Evolutionary conservation across 1,140 invertebrate species (phyloP).

Genomic region (Lepidurus apus): DNA sequence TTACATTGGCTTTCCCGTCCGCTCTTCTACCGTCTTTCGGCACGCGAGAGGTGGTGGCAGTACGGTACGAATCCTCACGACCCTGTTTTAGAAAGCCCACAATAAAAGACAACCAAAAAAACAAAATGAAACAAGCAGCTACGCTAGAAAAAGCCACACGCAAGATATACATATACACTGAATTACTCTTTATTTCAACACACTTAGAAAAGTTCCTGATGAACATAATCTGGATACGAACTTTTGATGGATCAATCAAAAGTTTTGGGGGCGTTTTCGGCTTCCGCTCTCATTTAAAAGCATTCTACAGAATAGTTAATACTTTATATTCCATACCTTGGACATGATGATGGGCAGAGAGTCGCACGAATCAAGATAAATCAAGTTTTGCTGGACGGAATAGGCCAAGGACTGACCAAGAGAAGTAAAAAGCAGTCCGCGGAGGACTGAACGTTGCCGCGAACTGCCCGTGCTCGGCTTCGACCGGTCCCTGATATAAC

Average conservation of each 20-base stretch:
- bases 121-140: neutral
- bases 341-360: slow-evolving; percentile 3
- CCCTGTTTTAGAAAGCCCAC: slow-evolving; percentile 58
- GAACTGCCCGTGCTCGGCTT: slow-evolving; percentile 16
- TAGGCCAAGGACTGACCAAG: slow-evolving; percentile 11
- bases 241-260: too few relatives aligned
- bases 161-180: neutral
- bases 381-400: neutral
- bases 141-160: slow-evolving; percentile 6
- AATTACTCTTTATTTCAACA: neutral
- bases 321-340: neutral
- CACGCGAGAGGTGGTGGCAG: slow-evolving; percentile 78
- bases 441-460: slow-evolving; percentile 6
- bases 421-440: slow-evolving; percentile 7
- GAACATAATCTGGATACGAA: too few relatives aligned
- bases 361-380: neutral
- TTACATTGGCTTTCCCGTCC: slow-evolving; percentile 85
- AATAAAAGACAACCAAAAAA: slow-evolving; percentile 4
- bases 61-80: slow-evolving; percentile 86
- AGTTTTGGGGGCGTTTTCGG: neutral
- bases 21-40: slow-evolving; percentile 90
- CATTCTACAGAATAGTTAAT: neutral
- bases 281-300: neutral
- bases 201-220: neutral
- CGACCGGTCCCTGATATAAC: slow-evolving; percentile 16